A percentile compares a stretch with the other conserved stretches of the same genome.
Evolutionary conservation across 2,888 invertebrate genomes (phyloP).

Genomic region (Proisotoma minuta): DNA sequence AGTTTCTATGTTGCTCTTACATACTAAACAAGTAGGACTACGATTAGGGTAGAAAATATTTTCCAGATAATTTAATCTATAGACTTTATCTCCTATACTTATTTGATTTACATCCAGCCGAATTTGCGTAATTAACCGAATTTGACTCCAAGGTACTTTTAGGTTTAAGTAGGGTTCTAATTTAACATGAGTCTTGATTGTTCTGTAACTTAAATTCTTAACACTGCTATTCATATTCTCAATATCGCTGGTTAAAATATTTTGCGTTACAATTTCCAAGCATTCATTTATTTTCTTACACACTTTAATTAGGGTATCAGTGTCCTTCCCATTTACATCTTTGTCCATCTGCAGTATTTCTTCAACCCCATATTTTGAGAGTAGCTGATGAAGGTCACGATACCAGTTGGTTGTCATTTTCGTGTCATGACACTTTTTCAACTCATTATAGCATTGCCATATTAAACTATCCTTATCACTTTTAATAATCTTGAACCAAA

Average conservation of each 20-base stretch:
- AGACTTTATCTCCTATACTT: neutral
- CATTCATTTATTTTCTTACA: neutral
- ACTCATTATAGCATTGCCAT: neutral
- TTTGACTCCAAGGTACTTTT: neutral
- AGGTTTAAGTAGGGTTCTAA: neutral
- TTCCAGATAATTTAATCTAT: neutral
- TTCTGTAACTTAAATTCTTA: neutral
- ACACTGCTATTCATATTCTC: neutral
- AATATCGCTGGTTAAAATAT: neutral
- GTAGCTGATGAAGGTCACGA: neutral
- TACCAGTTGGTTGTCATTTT: neutral
- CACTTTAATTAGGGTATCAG: no score
- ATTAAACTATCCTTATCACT: neutral
- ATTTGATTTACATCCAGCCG: neutral
- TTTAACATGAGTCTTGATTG: neutral
- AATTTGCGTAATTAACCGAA: neutral
- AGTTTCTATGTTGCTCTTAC: neutral
- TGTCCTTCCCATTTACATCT: neutral
- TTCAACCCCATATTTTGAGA: neutral
- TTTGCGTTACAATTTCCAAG: neutral
- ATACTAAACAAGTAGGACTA: neutral
- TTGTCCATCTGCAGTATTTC: no score
- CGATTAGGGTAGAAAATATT: neutral
- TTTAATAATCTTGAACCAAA: slow-evolving; percentile 1
- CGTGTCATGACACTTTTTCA: neutral